phyloP scores from a whole-genome alignment of 2,888 invertebrate genomes.

The Epinotia bilunana region DNA sequence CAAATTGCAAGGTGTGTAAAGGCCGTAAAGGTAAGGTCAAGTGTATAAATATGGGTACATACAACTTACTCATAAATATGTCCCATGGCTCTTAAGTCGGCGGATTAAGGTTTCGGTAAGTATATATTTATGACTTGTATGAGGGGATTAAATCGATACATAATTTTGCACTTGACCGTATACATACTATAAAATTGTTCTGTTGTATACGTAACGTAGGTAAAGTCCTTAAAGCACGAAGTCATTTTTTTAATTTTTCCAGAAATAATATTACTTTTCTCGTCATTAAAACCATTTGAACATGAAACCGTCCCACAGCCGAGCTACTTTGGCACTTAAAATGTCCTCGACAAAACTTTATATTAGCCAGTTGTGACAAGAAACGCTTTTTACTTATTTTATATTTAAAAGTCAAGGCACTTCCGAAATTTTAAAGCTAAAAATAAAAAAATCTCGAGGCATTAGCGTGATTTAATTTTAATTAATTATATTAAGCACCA shows the following conservation, averaged over 20 bases:
- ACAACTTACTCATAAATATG: too few relatives aligned
- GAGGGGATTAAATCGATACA: too few relatives aligned
- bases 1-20: too few relatives aligned
- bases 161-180: too few relatives aligned
- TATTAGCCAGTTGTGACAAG: conserved; percentile 61
- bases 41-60: too few relatives aligned
- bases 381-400: conserved; percentile 50
- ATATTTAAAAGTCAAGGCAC: not conserved
- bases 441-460: not conserved
- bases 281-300: conserved; percentile 61
- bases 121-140: too few relatives aligned
- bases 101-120: too few relatives aligned
- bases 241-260: not conserved
- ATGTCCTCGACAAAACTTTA: conserved; percentile 69
- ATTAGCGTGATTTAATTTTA: not conserved
- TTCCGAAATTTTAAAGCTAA: not conserved
- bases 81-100: too few relatives aligned
- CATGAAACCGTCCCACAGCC: conserved; percentile 63
- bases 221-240: not conserved
- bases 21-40: too few relatives aligned
- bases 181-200: too few relatives aligned
- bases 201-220: too few relatives aligned
- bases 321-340: conserved; percentile 72
- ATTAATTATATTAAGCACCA: not conserved
- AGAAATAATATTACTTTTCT: conserved; percentile 49